Percentiles rank a stretch among this genome's conserved stretches.
Evolutionary conservation across 2,797 vertebrate genomes (phyloP).

Genomic region (Takifugu rubripes): DNA sequence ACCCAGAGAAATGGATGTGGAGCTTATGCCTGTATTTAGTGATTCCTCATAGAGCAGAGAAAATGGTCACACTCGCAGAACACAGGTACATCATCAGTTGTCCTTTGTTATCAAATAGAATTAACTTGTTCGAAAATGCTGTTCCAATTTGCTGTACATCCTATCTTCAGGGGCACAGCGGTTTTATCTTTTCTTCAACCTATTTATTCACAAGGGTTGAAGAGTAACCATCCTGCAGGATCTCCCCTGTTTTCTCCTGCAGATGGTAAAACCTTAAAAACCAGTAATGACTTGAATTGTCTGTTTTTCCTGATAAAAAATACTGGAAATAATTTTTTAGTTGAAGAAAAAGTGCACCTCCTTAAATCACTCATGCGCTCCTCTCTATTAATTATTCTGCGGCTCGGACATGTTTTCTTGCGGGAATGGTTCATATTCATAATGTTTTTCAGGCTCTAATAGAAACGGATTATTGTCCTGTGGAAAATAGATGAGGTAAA

Average conservation of each 20-base stretch:
- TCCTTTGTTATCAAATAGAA: too few species aligned
- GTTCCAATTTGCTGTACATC: not conserved
- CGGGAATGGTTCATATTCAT: constrained; percentile 22
- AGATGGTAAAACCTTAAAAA: constrained; percentile 7
- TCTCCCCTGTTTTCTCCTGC: not conserved
- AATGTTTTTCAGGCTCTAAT: constrained; percentile 40
- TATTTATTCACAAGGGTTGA: constrained; percentile 23
- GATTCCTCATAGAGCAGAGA: constrained; percentile 29
- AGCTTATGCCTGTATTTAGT: too few species aligned
- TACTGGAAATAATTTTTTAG: constrained; percentile 21
- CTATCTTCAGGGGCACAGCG: too few species aligned
- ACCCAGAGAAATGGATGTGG: constrained; percentile 65
- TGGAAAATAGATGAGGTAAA: constrained; percentile 34
- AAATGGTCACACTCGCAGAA: constrained; percentile 18
- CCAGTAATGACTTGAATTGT: constrained; percentile 15
- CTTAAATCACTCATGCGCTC: constrained; percentile 15
- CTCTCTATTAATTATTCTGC: constrained; percentile 29
- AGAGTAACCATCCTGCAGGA: constrained; percentile 4
- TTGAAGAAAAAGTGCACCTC: constrained; percentile 10
- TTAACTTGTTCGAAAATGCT: not conserved
- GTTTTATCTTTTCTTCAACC: constrained; percentile 1
- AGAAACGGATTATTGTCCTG: constrained; percentile 38
- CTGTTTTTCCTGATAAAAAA: constrained; percentile 11
- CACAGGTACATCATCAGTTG: constrained; percentile 4
- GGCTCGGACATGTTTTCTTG: constrained; percentile 33